Evolutionary conservation across 2,113 vertebrate genomes (phyloP), one percentile per base, ranked within the genome.

Genomic region (Prietella phreatophila): DNA sequence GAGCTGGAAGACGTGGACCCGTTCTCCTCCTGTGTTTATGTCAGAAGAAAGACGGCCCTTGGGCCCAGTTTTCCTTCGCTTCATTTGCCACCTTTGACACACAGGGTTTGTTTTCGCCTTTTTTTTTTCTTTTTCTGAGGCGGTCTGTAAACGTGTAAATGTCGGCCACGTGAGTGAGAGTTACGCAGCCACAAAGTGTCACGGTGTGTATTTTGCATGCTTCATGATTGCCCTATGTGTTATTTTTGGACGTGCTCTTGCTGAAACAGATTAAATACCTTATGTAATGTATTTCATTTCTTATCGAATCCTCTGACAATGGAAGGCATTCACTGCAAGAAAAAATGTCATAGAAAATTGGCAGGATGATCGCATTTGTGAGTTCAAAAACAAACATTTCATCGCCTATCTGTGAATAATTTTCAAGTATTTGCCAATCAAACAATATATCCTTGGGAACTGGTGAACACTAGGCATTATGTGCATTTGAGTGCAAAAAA

Each of bases 21-120:
- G 92, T 91, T 89, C 81, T 83, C 85, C 56, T 87, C 47, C 83
- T 3, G 20, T 20, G 39, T 42, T 27, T 42, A 20, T 36, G 33
- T 36, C 67, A 36, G 20, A 47, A 13, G 30, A 69, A 33, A 5
- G 65, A 11, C 10, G 36, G 63, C 61, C 11, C 22, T 65, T 27
- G 3, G 10, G 10, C 27, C 63, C 10, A 7, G 33, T 33, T 2
- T 7, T 6, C 33, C 76, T n/a, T 55, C 76, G 13, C 27, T 19
- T 19, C 47, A n/a, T 78, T n/a, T 25, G 0, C 6, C 25, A 27
- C 39, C 39, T 13, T 47, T 25, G 36, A 42, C 25, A 9, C 73
- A 47, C 73, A 13, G 33, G 69, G 69, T 73, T 73, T 20, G 36
- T 11, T 39, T 36, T 71, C 42, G 47, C 60, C 5, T 27, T 27